Evolutionary conservation across 2,113 vertebrate genomes (phyloP).

Genomic region (Callocephalon fimbriatum): DNA sequence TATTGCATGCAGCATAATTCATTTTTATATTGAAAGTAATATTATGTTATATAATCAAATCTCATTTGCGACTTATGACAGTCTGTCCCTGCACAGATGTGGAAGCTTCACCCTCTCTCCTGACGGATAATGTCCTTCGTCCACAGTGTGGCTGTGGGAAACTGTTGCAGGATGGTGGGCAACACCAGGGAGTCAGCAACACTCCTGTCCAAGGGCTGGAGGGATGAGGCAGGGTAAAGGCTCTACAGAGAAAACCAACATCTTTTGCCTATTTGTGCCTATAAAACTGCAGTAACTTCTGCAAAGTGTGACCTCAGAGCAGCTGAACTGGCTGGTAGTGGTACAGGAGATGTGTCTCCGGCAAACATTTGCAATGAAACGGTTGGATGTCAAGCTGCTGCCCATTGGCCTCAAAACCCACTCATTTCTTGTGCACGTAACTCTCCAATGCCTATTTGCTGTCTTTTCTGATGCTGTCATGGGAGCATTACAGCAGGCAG

Average conservation of each 20-base stretch:
- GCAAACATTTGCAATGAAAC: not conserved
- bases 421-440: fast-evolving
- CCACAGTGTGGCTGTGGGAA: not conserved
- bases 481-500: not conserved
- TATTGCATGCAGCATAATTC: not conserved
- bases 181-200: fast-evolving
- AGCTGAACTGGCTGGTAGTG: not conserved
- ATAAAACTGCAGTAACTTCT: not conserved
- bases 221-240: fast-evolving
- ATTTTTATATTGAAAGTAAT: not conserved
- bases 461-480: not conserved
- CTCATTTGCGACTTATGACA: slow-evolving; percentile 21
- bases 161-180: not conserved
- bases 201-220: fast-evolving
- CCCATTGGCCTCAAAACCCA: not conserved
- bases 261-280: not conserved
- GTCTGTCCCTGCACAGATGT: not conserved
- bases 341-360: not conserved
- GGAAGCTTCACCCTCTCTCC: not conserved
- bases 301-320: fast-evolving
- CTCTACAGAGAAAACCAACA: not conserved
- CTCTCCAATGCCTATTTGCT: not conserved
- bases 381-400: fast-evolving
- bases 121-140: not conserved
- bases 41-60: not conserved